Percentiles rank a stretch among this genome's conserved stretches.
Conservation (phyloP, 2,888 invertebrate species). For the Tipula confusa region DNA sequence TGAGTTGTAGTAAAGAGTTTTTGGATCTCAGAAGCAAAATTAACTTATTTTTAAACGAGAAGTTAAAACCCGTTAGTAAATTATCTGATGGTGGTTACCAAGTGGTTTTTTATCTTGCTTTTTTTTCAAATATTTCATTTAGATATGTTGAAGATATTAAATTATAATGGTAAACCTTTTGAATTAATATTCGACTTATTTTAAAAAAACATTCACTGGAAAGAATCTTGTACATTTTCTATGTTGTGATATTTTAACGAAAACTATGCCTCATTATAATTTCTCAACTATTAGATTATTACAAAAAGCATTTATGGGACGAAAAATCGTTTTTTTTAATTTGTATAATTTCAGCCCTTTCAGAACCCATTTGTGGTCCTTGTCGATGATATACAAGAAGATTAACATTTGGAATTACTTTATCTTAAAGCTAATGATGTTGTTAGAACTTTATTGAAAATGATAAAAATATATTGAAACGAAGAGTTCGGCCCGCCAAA, state of each 20-base stretch:
- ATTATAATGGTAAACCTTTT: not conserved
- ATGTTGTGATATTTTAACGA: not conserved
- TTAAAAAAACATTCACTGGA: not conserved
- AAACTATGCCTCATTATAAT: not conserved
- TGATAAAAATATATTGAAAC: no score
- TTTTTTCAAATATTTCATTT: not conserved
- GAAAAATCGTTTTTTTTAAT: not conserved
- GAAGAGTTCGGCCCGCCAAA: no score
- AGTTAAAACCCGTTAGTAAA: not conserved
- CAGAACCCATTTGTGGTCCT: constrained; percentile 20
- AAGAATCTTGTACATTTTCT: not conserved
- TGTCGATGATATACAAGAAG: not conserved
- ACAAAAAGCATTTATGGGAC: not conserved
- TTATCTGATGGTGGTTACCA: not conserved
- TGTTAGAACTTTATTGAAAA: no score
- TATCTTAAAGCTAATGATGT: no score
- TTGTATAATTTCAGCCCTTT: not conserved
- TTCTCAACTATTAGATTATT: constrained; percentile 29
- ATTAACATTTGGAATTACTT: constrained; percentile 31
- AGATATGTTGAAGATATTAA: not conserved
- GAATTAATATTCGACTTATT: no score
- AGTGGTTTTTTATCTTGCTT: no score
- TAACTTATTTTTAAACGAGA: no score
- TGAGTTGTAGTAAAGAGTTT: not conserved
- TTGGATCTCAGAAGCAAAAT: not conserved